phyloP scores from a whole-genome alignment of 2,113 vertebrate genomes.

The Antigone vipio region DNA sequence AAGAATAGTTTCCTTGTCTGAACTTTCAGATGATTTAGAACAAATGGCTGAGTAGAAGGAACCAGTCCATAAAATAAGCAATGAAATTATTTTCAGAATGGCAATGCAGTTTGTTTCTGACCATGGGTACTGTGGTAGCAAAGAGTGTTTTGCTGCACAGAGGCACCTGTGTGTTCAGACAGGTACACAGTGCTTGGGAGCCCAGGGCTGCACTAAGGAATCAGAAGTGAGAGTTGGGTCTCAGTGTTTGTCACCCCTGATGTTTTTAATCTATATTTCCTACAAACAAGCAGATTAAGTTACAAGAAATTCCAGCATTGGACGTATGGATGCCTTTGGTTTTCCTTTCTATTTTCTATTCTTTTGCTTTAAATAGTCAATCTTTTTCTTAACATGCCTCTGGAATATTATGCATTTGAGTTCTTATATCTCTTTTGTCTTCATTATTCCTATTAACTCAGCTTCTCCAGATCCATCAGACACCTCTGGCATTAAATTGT shows the following conservation, averaged over 20 bases:
- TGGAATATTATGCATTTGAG: background rate
- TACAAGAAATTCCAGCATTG: background rate
- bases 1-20: background rate
- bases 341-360: background rate
- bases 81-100: background rate
- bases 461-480: background rate
- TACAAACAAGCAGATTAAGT: background rate
- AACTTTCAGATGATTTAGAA: background rate
- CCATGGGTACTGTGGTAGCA: background rate
- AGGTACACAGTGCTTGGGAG: accelerated
- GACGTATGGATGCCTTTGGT: background rate
- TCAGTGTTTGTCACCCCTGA: accelerated
- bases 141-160: no score
- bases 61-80: background rate
- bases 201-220: background rate
- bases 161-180: background rate
- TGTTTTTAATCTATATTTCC: background rate
- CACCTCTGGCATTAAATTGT: background rate
- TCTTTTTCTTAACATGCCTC: background rate
- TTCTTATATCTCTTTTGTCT: background rate
- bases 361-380: background rate
- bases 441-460: background rate
- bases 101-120: background rate
- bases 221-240: background rate
- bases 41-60: background rate